Evolutionary conservation across 2,888 invertebrate genomes (phyloP).

Genomic region (Apotomis betuletana): DNA sequence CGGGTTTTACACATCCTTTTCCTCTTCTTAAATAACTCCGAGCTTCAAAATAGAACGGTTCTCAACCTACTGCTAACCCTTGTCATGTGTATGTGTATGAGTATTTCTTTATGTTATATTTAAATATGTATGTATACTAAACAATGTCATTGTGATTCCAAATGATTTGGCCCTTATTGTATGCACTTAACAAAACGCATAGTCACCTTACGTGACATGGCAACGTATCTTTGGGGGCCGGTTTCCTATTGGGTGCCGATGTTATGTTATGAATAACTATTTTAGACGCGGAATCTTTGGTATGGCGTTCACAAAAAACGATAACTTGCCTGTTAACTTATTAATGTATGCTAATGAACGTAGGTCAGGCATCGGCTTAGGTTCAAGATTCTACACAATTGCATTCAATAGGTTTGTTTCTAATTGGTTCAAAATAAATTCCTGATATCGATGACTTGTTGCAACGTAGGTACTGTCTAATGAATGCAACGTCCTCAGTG

Average conservation of each 20-base stretch:
- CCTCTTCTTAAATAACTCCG: neutral
- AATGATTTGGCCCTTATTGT: slow-evolving; percentile 33
- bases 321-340: slow-evolving; percentile 20
- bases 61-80: too few relatives aligned
- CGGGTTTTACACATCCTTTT: neutral
- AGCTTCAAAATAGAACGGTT: neutral
- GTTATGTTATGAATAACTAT: slow-evolving; percentile 33
- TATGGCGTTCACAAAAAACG: slow-evolving; percentile 7
- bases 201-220: slow-evolving; percentile 39
- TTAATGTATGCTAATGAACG: slow-evolving; percentile 37
- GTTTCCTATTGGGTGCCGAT: slow-evolving; percentile 3
- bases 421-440: slow-evolving; percentile 22
- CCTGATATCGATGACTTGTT: slow-evolving; percentile 19
- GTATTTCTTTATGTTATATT: slow-evolving; percentile 4
- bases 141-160: slow-evolving; percentile 34
- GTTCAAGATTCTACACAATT: slow-evolving; percentile 38
- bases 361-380: slow-evolving; percentile 37
- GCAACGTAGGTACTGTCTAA: slow-evolving; percentile 21
- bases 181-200: slow-evolving; percentile 35
- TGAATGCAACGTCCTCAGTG: slow-evolving; percentile 24
- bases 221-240: slow-evolving; percentile 20
- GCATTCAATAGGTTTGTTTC: slow-evolving; percentile 29
- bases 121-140: slow-evolving; percentile 6
- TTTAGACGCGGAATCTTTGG: slow-evolving; percentile 26
- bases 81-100: neutral